These are phyloP conservation scores for Taenioides sp. DNA, from an alignment of 2,797 vertebrate species.

Conservation along the genomic window DNA sequence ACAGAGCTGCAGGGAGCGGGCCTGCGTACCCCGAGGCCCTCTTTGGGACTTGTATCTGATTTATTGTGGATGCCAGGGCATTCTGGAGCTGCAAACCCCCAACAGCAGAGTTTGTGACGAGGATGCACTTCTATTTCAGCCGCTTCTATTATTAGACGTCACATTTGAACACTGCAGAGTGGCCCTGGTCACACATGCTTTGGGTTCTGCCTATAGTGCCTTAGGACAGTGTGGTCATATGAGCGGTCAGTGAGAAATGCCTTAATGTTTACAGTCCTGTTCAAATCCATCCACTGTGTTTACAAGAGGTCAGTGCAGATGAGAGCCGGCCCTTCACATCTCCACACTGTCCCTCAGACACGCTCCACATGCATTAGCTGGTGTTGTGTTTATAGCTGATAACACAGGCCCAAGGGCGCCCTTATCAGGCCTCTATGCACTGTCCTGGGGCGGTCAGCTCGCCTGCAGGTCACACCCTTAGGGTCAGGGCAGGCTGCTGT, in stretches of 20 bases:
- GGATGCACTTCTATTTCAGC: constrained; percentile 47
- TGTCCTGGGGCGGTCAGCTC: constrained; percentile 30
- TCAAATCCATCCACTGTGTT: neutral
- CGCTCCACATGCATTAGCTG: neutral
- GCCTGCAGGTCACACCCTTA: constrained; percentile 39
- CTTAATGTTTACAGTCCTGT: constrained; percentile 2
- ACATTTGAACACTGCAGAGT: constrained; percentile 23
- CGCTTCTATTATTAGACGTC: constrained; percentile 37
- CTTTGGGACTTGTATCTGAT: constrained; percentile 32
- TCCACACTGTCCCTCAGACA: neutral
- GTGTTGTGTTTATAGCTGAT: constrained; percentile 13
- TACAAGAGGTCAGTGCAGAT: neutral
- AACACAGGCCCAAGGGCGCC: neutral
- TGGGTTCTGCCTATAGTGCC: constrained; percentile 7
- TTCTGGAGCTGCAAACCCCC: constrained; percentile 9
- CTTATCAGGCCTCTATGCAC: constrained; percentile 54
- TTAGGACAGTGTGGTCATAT: constrained; percentile 1
- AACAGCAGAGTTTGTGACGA: constrained; percentile 7
- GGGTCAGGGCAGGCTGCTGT: constrained; percentile 36
- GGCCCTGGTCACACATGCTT: constrained; percentile 7
- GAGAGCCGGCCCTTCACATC: neutral
- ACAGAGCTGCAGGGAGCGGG: neutral
- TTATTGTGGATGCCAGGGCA: constrained; percentile 19
- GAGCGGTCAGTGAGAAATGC: neutral
- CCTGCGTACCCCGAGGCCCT: constrained; percentile 29